These are phyloP conservation scores for Gracilinanus agilis DNA, from an alignment of 2,113 vertebrate genomes.

Conservation along the genomic window DNA sequence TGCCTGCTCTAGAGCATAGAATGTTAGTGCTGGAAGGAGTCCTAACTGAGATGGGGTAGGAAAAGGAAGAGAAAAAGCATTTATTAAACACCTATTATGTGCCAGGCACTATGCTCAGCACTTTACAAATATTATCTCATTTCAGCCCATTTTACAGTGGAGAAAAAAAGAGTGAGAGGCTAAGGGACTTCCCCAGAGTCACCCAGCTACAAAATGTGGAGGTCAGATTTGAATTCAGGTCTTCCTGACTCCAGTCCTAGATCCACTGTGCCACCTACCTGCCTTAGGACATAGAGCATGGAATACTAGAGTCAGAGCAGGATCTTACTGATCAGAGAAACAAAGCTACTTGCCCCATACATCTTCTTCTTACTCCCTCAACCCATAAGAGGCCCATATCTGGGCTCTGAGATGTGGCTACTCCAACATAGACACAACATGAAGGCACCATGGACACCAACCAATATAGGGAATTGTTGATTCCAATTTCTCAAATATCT, in stretches of 20 bases:
- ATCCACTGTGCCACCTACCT: too few relatives aligned
- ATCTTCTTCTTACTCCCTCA: too few relatives aligned
- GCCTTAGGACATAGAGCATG: too few relatives aligned
- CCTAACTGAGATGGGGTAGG: neutral
- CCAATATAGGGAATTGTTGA: neutral
- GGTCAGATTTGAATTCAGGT: too few relatives aligned
- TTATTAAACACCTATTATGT: neutral
- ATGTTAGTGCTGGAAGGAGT: neutral
- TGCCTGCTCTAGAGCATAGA: neutral
- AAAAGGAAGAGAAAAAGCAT: neutral
- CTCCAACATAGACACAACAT: too few relatives aligned
- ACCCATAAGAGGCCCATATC: too few relatives aligned
- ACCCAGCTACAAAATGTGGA: neutral
- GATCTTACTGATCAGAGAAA: too few relatives aligned
- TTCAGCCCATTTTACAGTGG: neutral
- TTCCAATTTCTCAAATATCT: neutral
- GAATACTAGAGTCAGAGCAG: too few relatives aligned
- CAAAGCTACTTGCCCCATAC: too few relatives aligned
- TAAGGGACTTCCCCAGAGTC: neutral
- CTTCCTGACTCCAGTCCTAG: too few relatives aligned
- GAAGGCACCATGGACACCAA: neutral
- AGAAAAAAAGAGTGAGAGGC: neutral
- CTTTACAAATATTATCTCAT: neutral
- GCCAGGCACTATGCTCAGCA: neutral
- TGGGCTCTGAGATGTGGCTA: too few relatives aligned